Conservation (phyloP, 2,888 invertebrate genomes). For the Meloe dianella region DNA sequence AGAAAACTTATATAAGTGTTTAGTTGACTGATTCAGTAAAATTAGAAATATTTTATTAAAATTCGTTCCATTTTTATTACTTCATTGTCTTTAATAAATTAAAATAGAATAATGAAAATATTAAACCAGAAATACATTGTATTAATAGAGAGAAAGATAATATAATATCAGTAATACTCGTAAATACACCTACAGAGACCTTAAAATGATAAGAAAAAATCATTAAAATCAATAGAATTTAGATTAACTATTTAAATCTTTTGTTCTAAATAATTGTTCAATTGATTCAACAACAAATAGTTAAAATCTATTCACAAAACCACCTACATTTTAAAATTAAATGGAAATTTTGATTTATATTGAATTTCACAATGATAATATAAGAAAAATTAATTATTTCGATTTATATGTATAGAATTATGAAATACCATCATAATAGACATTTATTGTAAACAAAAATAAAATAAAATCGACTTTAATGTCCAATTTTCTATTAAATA, state of each 20-base stretch:
- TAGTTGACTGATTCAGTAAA: no score
- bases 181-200: conserved; percentile 1
- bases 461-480: no score
- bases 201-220: not conserved
- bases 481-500: not conserved
- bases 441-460: no score
- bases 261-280: conserved; percentile 6
- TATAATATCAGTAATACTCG: not conserved
- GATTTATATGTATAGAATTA: no score
- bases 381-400: conserved; percentile 1
- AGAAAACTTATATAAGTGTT: no score
- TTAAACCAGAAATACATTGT: conserved; percentile 3
- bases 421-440: no score
- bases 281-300: not conserved
- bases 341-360: not conserved
- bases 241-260: conserved; percentile 7
- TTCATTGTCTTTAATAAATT: not conserved
- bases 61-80: conserved; percentile 2
- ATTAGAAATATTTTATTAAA: not conserved
- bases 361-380: not conserved
- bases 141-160: not conserved
- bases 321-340: conserved; percentile 1
- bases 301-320: conserved; percentile 3
- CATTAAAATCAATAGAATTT: not conserved
- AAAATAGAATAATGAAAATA: not conserved